Evolutionary conservation across 2,888 invertebrate species (phyloP), one percentile per base, ranked within the genome.

Genomic region (Drosophila paramelanica): DNA sequence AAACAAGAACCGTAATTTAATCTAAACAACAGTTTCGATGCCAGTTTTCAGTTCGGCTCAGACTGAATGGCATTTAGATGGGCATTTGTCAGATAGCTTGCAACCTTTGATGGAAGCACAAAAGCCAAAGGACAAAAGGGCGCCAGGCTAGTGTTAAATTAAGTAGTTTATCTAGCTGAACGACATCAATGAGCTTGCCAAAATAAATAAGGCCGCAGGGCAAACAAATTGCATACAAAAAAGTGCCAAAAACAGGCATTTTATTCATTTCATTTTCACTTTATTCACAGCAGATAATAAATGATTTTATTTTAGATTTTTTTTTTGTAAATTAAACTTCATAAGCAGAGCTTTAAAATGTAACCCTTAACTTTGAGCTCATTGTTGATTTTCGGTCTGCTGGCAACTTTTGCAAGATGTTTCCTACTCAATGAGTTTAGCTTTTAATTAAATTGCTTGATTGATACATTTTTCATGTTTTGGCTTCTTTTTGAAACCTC

Each of bases 1-100:
- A 83, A 69, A 66, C 74, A 62, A 65, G 62, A 70, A 70, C 68
- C 76, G 82, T 84, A 89, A 87, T 85, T 84, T 86, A 86, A 82
- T 77, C 84, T 67, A 87, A 89, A 83, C 87, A 87, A 80, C 87
- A 80, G 62, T 80, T 80, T 73, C 38, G 78, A 53, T 64, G 68
- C 65, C 72, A 60, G 55, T 68, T 67, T 65, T 60, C 58, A 59
- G 55, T 52, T 53, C 20, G 11, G 14, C 27, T 25, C 38, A 25
- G 25, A 52, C 42, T 59, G 25, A 57, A 38, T 46, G 42, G 52
- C 73, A 43, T 86, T 89, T 74, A 88, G 87, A 77, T 89, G 72
- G 73, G 39, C 77, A 80, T 88, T 86, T 88, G 75, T 71, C 75
- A 75, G 86, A 88, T 88, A 82, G 59, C 77, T 66, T 71, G 61